Evolutionary conservation across 2,113 vertebrate species (phyloP).

Genomic region (Mungos mungo): DNA sequence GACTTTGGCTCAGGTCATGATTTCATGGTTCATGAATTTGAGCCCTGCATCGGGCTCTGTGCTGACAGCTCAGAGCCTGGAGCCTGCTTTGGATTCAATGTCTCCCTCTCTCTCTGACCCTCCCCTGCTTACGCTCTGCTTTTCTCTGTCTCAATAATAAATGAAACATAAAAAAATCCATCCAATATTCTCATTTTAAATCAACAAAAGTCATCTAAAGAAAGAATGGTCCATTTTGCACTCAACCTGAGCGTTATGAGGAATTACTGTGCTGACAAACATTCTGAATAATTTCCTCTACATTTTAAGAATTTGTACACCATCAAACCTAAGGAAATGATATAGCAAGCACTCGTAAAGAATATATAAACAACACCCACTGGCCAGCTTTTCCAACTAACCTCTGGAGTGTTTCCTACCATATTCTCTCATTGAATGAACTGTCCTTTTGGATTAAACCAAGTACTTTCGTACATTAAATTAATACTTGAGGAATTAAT

Average conservation of each 20-base stretch:
- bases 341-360: background rate
- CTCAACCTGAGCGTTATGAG: background rate
- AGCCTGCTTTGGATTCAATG: too few species aligned
- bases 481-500: background rate
- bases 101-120: too few species aligned
- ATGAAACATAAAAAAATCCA: too few species aligned
- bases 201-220: background rate
- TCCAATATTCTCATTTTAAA: background rate
- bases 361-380: background rate
- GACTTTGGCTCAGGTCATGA: too few species aligned
- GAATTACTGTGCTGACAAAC: background rate
- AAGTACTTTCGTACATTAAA: background rate
- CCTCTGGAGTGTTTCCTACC: background rate
- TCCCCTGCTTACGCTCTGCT: too few species aligned
- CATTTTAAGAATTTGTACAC: background rate
- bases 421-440: background rate
- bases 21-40: too few species aligned
- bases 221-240: background rate
- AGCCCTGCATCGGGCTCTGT: too few species aligned
- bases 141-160: too few species aligned
- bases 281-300: background rate
- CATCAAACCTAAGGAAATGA: background rate
- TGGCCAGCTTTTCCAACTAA: background rate
- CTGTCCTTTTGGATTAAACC: background rate
- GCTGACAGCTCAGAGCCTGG: too few species aligned